Percentiles rank a stretch among this genome's conserved stretches.
Conservation (phyloP, 2,888 invertebrate species). For the Omphaloscelis lunosa region DNA sequence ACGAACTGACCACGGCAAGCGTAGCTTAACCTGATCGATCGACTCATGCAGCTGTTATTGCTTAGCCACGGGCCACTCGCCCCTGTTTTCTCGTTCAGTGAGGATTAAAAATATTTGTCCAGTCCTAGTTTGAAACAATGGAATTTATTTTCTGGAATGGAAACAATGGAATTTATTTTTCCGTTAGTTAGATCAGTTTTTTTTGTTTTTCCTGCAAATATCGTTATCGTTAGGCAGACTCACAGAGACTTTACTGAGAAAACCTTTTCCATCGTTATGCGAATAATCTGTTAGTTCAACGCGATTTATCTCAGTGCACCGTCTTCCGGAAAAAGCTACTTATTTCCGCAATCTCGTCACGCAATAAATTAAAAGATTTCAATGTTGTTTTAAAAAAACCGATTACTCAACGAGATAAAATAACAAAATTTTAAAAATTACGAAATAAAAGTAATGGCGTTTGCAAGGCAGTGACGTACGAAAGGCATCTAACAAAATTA, state of each 20-base stretch:
- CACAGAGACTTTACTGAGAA: background rate
- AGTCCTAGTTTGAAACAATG: conserved; percentile 13
- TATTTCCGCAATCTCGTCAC: background rate
- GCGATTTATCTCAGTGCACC: too few relatives aligned
- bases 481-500: conserved; percentile 7
- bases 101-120: conserved; percentile 20
- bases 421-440: background rate
- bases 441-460: background rate
- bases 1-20: too few relatives aligned
- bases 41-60: too few relatives aligned
- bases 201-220: conserved; percentile 4
- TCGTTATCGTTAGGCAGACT: background rate
- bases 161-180: conserved; percentile 5
- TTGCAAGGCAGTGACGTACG: background rate
- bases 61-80: too few relatives aligned
- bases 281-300: background rate
- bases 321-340: background rate
- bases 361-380: background rate
- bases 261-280: background rate
- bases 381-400: background rate
- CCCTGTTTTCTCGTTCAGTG: background rate
- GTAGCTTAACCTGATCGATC: too few relatives aligned
- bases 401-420: background rate
- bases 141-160: background rate
- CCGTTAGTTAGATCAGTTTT: background rate